Conservation (phyloP, 1,140 invertebrate species). For the Sitodiplosis mosellana region DNA sequence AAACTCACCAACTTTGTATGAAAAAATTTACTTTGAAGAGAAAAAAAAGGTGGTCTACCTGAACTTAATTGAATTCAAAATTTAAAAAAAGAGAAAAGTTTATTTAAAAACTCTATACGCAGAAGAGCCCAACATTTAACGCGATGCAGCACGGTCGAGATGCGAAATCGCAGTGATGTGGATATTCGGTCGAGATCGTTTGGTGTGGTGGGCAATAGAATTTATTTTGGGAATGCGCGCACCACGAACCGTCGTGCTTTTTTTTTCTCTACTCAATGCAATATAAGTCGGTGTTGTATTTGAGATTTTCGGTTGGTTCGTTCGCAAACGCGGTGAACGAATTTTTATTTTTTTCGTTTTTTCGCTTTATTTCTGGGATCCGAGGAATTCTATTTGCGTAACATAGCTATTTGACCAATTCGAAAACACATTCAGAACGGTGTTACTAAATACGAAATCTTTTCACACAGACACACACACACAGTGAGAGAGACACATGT, state of each 20-base stretch:
- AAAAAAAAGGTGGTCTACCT: background rate
- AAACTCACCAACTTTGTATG: background rate
- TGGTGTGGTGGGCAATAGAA: background rate
- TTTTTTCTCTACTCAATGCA: too few species aligned
- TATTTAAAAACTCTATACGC: background rate
- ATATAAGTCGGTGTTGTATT: too few species aligned
- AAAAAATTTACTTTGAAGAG: background rate
- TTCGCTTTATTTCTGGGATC: slow-evolving; percentile 2
- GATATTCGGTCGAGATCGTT: background rate
- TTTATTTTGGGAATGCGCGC: background rate
- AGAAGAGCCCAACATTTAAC: background rate
- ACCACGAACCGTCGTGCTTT: background rate
- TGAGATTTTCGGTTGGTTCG: too few species aligned
- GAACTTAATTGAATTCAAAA: background rate
- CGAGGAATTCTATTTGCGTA: slow-evolving; percentile 1
- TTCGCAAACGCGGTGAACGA: too few species aligned
- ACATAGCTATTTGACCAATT: slow-evolving; percentile 1
- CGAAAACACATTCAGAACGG: background rate
- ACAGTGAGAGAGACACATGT: background rate
- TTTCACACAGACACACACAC: background rate
- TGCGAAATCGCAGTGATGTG: slow-evolving; percentile 20
- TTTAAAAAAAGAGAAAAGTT: background rate
- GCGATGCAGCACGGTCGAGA: slow-evolving; percentile 23
- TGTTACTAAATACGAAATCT: background rate
- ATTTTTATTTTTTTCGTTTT: background rate